These are phyloP conservation scores for Phacellophora camtschatica DNA, from an alignment of 30 jellyfish, hydroid and myxozoan species.

Conservation along the genomic window DNA sequence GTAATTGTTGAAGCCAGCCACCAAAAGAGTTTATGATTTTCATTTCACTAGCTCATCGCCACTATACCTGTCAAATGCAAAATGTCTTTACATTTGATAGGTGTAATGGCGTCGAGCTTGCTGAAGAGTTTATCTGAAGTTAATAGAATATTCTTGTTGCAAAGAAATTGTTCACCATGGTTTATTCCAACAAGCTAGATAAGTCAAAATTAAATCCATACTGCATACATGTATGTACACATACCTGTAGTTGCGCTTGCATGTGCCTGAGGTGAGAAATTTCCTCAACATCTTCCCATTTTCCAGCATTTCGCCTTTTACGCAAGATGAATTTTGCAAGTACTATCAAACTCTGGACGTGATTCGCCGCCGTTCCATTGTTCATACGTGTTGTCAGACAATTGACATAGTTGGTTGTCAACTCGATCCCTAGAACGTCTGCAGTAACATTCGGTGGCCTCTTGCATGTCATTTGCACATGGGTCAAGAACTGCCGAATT, in stretches of 20 bases:
- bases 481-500: not conserved
- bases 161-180: too few relatives aligned
- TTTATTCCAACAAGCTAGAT: too few relatives aligned
- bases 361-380: not conserved
- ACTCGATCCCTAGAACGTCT: not conserved
- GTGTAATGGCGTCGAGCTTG: too few relatives aligned
- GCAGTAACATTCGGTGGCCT: not conserved
- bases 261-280: not conserved
- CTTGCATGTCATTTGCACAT: not conserved
- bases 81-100: too few relatives aligned
- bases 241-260: not conserved
- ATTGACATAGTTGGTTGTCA: not conserved
- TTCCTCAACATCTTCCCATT: not conserved
- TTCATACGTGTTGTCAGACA: not conserved
- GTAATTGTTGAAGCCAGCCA: too few relatives aligned
- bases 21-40: too few relatives aligned
- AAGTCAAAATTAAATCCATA: not conserved
- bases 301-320: not conserved
- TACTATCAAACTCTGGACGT: not conserved
- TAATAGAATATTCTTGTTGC: too few relatives aligned
- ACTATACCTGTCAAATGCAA: too few relatives aligned
- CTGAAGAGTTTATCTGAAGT: too few relatives aligned
- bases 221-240: too few relatives aligned
- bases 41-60: too few relatives aligned
- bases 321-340: not conserved